These are phyloP conservation scores for Orthosia gracilis DNA, from an alignment of 2,888 invertebrate genomes.

Conservation along the genomic window DNA sequence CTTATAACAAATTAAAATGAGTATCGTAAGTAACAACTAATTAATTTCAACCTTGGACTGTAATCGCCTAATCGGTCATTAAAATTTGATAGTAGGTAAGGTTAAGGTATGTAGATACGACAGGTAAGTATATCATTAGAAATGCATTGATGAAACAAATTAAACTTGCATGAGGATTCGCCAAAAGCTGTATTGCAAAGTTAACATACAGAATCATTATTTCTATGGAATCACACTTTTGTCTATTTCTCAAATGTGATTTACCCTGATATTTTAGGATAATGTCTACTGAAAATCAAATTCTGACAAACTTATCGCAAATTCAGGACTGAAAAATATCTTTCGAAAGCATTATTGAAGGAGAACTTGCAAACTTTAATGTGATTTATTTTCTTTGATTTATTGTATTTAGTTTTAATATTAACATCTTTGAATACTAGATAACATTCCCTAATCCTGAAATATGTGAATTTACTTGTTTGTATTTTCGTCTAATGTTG, in stretches of 20 bases:
- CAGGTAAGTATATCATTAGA: neutral
- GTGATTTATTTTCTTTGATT: neutral
- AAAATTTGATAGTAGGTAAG: neutral
- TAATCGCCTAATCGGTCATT: constrained; percentile 54
- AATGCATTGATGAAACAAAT: neutral
- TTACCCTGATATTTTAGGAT: neutral
- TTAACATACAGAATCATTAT: neutral
- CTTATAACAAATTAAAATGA: neutral
- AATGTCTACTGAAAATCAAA: neutral
- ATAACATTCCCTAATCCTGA: constrained; percentile 6
- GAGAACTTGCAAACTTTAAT: neutral
- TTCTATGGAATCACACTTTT: neutral
- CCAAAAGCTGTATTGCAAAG: neutral
- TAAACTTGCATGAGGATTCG: neutral
- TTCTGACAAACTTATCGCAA: neutral
- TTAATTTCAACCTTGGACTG: constrained; percentile 25
- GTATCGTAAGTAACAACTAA: neutral
- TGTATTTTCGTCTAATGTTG: constrained; percentile 43
- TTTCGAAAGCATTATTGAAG: neutral
- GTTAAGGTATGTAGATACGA: neutral
- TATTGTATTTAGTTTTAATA: neutral
- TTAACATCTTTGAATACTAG: neutral
- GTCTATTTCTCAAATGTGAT: neutral
- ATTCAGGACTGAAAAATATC: neutral
- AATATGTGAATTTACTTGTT: constrained; percentile 45